Percentiles rank a stretch among this genome's conserved stretches.
phyloP scores from a whole-genome alignment of 1,140 invertebrate genomes.

The Laupala kohalensis region DNA sequence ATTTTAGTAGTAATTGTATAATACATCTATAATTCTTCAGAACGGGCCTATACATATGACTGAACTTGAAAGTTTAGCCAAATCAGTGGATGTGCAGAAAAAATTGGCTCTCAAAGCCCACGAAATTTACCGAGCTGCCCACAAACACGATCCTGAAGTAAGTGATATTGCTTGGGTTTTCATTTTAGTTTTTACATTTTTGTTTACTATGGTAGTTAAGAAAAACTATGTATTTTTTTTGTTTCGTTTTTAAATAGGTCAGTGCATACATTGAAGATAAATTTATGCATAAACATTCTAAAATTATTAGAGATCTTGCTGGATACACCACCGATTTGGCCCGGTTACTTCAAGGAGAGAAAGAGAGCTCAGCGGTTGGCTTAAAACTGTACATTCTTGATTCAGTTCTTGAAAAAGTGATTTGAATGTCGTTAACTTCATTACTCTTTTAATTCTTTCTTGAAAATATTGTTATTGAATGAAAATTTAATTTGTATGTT shows the following conservation, averaged over 20 bases:
- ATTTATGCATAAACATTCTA: constrained; percentile 52
- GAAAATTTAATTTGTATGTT: too few species aligned
- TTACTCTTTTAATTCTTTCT: too few species aligned
- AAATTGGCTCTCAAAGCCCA: constrained; percentile 48
- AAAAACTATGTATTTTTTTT: too few species aligned
- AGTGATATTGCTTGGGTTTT: constrained; percentile 9
- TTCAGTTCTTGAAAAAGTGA: constrained; percentile 52
- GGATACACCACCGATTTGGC: constrained; percentile 59
- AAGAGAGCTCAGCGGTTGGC: constrained; percentile 33
- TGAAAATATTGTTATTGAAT: too few species aligned
- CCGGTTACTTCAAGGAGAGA: constrained; percentile 39
- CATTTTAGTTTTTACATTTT: background rate
- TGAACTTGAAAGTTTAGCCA: constrained; percentile 55
- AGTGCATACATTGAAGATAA: constrained; percentile 60
- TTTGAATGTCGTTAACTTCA: too few species aligned
- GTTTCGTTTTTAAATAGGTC: constrained; percentile 30
- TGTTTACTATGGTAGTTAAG: too few species aligned
- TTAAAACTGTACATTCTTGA: constrained; percentile 60
- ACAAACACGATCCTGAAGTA: constrained; percentile 47
- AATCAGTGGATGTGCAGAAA: constrained; percentile 62
- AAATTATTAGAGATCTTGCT: constrained; percentile 48
- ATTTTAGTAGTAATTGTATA: background rate
- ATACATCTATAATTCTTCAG: background rate
- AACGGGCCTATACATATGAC: constrained; percentile 23
- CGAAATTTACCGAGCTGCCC: constrained; percentile 44